A percentile compares a stretch with the other conserved stretches of the same genome.
These are phyloP conservation scores for Melanocharis versteri DNA, from an alignment of 2,113 vertebrate species.

Conservation along the genomic window DNA sequence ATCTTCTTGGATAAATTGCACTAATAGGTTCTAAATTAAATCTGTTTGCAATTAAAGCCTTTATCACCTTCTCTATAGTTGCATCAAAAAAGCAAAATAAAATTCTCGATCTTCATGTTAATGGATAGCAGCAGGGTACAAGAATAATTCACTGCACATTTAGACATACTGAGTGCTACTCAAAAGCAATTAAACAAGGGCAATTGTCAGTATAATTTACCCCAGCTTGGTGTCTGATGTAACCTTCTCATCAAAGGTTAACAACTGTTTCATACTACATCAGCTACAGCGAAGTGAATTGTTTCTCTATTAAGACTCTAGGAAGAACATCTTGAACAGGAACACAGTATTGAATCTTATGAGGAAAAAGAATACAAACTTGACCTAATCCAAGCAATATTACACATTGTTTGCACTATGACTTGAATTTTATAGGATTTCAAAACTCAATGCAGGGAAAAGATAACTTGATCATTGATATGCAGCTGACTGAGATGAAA, in stretches of 20 bases:
- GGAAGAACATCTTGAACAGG: neutral
- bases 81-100: neutral
- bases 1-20: neutral
- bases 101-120: neutral
- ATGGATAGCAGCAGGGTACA: neutral
- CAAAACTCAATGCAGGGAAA: neutral
- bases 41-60: slow-evolving; percentile 51
- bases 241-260: slow-evolving; percentile 45
- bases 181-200: slow-evolving; percentile 58
- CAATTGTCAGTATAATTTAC: slow-evolving; percentile 51
- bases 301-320: neutral
- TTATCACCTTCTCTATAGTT: slow-evolving; percentile 25
- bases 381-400: neutral
- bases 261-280: neutral
- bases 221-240: slow-evolving; percentile 28
- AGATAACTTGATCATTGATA: neutral
- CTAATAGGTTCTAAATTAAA: slow-evolving; percentile 41
- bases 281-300: neutral
- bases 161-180: neutral
- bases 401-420: neutral
- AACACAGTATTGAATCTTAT: neutral
- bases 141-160: slow-evolving; percentile 38
- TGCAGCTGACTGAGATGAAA: neutral
- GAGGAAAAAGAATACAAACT: neutral
- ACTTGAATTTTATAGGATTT: neutral